Conservation (phyloP, 2,113 vertebrate genomes). For the Macaca nemestrina region DNA sequence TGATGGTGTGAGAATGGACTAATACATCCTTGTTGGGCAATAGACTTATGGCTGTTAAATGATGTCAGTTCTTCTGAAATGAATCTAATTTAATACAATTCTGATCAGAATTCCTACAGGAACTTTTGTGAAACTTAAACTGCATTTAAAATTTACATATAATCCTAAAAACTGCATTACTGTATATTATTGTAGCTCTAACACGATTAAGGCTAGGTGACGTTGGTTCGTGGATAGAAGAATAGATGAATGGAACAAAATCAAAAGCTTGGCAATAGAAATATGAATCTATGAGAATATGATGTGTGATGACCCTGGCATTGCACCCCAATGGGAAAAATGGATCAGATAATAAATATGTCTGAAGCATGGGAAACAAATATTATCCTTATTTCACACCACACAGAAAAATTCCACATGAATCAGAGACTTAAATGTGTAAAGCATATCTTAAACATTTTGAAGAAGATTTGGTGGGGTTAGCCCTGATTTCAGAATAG, state of each 20-base stretch:
- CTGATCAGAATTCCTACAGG: neutral
- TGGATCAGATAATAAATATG: neutral
- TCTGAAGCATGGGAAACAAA: neutral
- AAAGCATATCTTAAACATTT: too few species aligned
- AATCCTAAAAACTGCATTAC: neutral
- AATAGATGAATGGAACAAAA: neutral
- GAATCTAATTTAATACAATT: neutral
- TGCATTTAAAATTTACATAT: neutral
- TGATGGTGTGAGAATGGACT: too few species aligned
- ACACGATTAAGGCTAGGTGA: neutral
- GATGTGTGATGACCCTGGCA: neutral
- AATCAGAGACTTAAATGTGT: neutral
- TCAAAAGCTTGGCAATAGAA: neutral
- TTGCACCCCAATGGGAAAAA: neutral
- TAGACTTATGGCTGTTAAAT: neutral
- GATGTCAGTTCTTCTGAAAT: neutral
- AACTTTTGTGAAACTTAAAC: neutral
- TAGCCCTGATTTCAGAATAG: neutral
- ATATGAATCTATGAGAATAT: neutral
- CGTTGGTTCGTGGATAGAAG: neutral
- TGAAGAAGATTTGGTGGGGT: neutral
- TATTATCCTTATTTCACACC: neutral
- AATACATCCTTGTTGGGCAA: neutral
- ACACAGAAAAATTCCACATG: neutral
- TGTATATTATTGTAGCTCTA: neutral